Conservation (phyloP, 2,888 invertebrate genomes). For the Lepidonotus clava region DNA sequence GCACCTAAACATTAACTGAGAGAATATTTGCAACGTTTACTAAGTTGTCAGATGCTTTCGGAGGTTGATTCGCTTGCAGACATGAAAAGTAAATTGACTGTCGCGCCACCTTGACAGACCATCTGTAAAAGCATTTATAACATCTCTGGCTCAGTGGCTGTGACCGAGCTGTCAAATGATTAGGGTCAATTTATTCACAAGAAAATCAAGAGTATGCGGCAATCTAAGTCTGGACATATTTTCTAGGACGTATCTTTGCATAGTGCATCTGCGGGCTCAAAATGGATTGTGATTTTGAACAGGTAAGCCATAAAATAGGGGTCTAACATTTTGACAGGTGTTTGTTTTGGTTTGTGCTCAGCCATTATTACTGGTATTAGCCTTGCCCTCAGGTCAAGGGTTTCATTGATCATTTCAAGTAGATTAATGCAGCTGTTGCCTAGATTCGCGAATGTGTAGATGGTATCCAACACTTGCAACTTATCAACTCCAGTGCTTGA, state of each 20-base stretch:
- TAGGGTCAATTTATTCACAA: slow-evolving; percentile 47
- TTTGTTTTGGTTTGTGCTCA: slow-evolving; percentile 27
- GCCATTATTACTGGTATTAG: no score
- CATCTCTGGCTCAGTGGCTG: neutral
- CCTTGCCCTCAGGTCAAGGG: no score
- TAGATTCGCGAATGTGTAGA: no score
- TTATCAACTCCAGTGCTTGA: no score
- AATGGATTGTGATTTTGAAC: slow-evolving; percentile 39
- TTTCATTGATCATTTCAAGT: no score
- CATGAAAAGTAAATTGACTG: no score
- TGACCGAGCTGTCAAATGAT: slow-evolving; percentile 12
- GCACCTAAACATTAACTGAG: no score
- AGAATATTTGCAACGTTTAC: no score
- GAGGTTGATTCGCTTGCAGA: no score
- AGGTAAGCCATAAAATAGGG: neutral
- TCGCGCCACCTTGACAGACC: slow-evolving; percentile 13
- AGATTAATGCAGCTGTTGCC: no score
- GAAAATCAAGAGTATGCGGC: neutral
- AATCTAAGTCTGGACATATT: neutral
- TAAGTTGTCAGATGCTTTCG: no score
- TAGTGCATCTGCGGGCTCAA: neutral
- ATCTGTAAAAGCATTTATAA: neutral
- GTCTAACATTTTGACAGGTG: slow-evolving; percentile 36
- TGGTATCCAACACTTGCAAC: no score
- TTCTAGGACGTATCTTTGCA: neutral